These are phyloP conservation scores for Tethya wilhelma DNA, from an alignment of 37 sponge, comb jelly and placozoan genomes.

Conservation along the genomic window DNA sequence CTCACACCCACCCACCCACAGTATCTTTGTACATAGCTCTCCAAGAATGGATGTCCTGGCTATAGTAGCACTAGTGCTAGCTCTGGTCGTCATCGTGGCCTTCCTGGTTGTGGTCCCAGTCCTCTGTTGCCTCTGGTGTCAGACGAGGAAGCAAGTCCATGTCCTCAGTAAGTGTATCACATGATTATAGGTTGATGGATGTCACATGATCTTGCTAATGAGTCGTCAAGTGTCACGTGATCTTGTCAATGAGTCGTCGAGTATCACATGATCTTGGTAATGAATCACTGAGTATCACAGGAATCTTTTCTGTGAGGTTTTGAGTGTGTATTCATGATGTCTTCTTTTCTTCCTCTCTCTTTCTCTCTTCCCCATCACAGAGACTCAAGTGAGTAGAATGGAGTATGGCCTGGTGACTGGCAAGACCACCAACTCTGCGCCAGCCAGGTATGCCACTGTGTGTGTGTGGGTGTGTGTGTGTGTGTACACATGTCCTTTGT, in stretches of 20 bases:
- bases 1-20: neutral
- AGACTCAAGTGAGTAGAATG: neutral
- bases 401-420: neutral
- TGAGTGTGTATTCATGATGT: too few relatives aligned
- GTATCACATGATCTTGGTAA: neutral
- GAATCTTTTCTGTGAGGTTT: neutral
- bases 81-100: neutral
- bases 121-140: neutral
- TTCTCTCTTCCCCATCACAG: slow-evolving; percentile 1
- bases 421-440: neutral
- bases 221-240: too few relatives aligned
- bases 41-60: neutral
- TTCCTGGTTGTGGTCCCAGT: neutral
- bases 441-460: neutral
- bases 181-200: too few relatives aligned
- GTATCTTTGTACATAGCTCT: too few relatives aligned
- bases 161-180: slow-evolving; percentile 3
- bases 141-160: neutral
- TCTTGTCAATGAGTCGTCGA: too few relatives aligned
- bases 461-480: neutral
- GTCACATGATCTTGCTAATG: too few relatives aligned
- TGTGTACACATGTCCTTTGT: slow-evolving; percentile 12
- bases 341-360: neutral
- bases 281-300: neutral
- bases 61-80: neutral